phyloP scores from a whole-genome alignment of 2,888 invertebrate genomes.

The Caenorhabditis doughertyi region DNA sequence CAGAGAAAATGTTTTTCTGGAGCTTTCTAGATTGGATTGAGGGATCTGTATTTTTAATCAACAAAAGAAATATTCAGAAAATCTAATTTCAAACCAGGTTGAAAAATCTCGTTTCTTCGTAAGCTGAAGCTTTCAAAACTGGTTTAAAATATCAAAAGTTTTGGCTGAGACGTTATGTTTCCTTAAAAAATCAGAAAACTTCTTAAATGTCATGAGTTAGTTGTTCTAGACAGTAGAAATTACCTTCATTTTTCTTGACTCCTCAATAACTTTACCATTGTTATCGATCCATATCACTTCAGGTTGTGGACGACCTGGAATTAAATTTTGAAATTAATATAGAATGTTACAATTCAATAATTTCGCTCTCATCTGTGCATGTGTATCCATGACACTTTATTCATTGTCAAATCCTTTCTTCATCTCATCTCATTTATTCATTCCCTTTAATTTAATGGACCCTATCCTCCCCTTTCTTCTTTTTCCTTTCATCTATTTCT shows the following conservation, averaged over 20 bases:
- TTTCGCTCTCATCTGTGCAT: no score
- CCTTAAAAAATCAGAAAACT: no score
- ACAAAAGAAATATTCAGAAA: no score
- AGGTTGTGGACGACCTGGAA: constrained; percentile 74
- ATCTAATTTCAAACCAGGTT: no score
- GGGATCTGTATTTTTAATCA: not conserved
- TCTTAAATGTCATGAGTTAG: no score
- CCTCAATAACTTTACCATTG: constrained; percentile 71
- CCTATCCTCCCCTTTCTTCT: constrained; percentile 15
- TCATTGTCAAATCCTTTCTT: constrained; percentile 16
- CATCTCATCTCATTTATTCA: constrained; percentile 31
- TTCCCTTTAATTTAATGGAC: constrained; percentile 45
- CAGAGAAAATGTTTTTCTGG: not conserved
- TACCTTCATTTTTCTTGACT: constrained; percentile 74
- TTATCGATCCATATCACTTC: constrained; percentile 75
- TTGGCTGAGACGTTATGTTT: no score
- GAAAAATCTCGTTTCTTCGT: no score
- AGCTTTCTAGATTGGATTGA: not conserved
- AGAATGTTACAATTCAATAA: not conserved
- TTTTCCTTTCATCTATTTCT: not conserved
- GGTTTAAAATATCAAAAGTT: no score
- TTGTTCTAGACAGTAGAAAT: no score
- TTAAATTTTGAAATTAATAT: not conserved
- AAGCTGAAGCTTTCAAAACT: no score
- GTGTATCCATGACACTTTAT: constrained; percentile 18